phyloP scores from a whole-genome alignment of 2,797 vertebrate genomes.

The Leptoclinus maculatus region DNA sequence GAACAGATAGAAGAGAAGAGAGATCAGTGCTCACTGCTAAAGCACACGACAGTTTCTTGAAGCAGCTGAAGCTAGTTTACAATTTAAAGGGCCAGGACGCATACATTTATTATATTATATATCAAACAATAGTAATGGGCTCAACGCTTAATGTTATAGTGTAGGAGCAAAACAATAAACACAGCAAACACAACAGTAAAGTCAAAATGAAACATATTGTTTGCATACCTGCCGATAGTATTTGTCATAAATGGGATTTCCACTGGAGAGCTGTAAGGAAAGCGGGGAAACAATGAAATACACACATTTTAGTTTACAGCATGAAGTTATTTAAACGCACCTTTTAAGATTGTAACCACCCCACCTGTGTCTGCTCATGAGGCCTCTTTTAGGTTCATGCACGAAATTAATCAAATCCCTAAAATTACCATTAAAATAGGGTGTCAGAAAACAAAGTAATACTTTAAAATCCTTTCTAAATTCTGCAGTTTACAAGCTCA shows the following conservation, averaged over 20 bases:
- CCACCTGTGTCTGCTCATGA: background rate
- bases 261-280: slow-evolving; percentile 90
- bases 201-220: background rate
- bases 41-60: slow-evolving; percentile 14
- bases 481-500: slow-evolving; percentile 11
- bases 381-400: background rate
- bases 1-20: slow-evolving; percentile 35
- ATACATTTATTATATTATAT: background rate
- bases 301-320: background rate
- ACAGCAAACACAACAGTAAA: background rate
- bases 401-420: background rate
- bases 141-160: background rate
- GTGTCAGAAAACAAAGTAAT: background rate
- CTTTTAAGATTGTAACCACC: background rate
- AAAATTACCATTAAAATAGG: background rate
- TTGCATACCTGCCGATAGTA: slow-evolving; percentile 93
- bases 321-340: background rate
- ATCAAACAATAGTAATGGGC: background rate
- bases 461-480: background rate
- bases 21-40: slow-evolving; percentile 32
- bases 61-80: background rate
- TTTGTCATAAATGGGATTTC: slow-evolving; percentile 95
- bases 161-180: background rate
- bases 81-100: background rate
- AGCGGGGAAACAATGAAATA: slow-evolving; percentile 13